phyloP scores from a whole-genome alignment of 2,888 invertebrate genomes.

The Parthenolecanium corni region DNA sequence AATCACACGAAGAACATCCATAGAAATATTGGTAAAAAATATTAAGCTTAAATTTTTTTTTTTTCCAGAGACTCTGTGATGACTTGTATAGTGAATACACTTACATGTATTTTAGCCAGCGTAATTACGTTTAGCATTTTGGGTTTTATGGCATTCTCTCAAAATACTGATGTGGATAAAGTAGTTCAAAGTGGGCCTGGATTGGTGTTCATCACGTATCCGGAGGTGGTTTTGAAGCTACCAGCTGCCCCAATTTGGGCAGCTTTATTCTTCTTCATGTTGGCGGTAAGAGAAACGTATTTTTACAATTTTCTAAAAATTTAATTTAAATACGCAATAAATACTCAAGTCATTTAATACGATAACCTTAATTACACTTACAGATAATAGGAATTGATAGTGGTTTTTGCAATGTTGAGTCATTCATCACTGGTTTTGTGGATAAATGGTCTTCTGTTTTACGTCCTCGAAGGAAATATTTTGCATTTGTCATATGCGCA shows the following conservation, averaged over 20 bases:
- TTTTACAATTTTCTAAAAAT: not conserved
- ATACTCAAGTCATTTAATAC: not conserved
- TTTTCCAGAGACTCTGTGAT: conserved; percentile 56
- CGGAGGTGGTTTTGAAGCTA: conserved; percentile 59
- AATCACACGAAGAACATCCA: no score
- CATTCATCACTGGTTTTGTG: conserved; percentile 47
- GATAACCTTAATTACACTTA: conserved; percentile 29
- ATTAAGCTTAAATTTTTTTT: no score
- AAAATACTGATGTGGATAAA: conserved; percentile 42
- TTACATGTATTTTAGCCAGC: conserved; percentile 60
- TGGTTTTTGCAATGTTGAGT: conserved; percentile 57
- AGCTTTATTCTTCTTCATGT: conserved; percentile 60
- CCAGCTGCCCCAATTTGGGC: conserved; percentile 61
- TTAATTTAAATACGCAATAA: not conserved
- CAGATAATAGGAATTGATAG: conserved; percentile 62
- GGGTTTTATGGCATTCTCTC: conserved; percentile 53
- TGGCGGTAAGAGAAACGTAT: conserved; percentile 44
- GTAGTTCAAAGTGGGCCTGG: conserved; percentile 55
- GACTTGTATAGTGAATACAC: conserved; percentile 58
- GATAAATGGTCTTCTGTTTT: conserved; percentile 48
- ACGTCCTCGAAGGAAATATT: conserved; percentile 50
- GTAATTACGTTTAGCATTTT: conserved; percentile 64
- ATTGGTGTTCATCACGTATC: conserved; percentile 62
- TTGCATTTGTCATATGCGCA: conserved; percentile 50
- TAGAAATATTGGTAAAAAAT: no score